Base-by-base conservation (phyloP, 2,113 vertebrate genomes). In the Psittacus erithacus region DNA sequence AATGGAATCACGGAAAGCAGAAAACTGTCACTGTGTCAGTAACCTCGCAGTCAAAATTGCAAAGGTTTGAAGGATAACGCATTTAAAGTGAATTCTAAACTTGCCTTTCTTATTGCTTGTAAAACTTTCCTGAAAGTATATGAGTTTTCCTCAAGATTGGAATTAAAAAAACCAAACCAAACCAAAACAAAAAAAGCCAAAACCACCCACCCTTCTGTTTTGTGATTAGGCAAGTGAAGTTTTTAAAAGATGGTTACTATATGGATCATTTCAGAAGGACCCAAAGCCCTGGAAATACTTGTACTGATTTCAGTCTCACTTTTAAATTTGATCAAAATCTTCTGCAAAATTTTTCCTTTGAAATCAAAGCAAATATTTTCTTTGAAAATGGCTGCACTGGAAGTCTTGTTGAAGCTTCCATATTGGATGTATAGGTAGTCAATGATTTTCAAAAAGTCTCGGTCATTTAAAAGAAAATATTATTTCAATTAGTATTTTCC, bases 1-100 rank as follows among this genome's bases (percentile, higher is more conserved):
- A 94, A 93, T 82, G 60, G 90, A 96, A 96, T 92, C 63, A 90
- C n/a, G 71, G 79, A 23, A 38, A 49, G 73, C 7, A 86, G 41
- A 86, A 69, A 91, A 63, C 64, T 81, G 31, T 78, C 50, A 31
- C 64, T 27, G 22, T 86, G 41, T 59, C 76, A 74, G 11, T 65
- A 82, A 83, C 68, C 38, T 90, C 73, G 38, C 73, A 52, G 84
- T 73, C 62, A 62, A 43, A 86, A 78, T 14, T 71, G 9, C 43
- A 55, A 25, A 68, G 59, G 25, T 94, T 94, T 92, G 93, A 82
- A 92, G 68, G 64, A 78, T 74, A 86, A 65, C 15, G 64, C 43
- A 65, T 67, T 82, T 55, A 33, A 46, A 39, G 76, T 49, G 57
- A 62, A 88, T 86, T 78, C 62, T 70, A 7, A 85, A 62, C 17